These are phyloP conservation scores for Aphidius ervi DNA, from an alignment of 1,140 invertebrate genomes.

Conservation along the genomic window DNA sequence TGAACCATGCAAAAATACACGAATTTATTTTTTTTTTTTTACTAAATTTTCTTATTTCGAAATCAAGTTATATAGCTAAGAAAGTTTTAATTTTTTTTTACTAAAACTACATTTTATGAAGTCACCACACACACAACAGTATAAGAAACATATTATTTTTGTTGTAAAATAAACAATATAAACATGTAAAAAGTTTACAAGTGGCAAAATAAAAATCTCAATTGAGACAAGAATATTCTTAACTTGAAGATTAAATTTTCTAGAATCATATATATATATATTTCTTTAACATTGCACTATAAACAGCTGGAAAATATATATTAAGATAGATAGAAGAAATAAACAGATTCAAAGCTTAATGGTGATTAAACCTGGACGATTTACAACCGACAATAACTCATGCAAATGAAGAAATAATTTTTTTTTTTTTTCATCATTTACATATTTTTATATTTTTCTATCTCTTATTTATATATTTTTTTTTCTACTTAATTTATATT, in stretches of 20 bases:
- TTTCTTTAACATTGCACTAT: no score
- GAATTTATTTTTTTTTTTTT: no score
- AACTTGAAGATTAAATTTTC: background rate
- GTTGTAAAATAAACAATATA: no score
- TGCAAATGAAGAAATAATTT: slow-evolving; percentile 19
- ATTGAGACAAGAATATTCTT: background rate
- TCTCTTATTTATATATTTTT: background rate
- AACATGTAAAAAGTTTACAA: no score
- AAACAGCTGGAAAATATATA: background rate
- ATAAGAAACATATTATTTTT: no score
- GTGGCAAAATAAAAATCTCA: background rate
- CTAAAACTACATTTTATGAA: no score
- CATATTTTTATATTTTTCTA: slow-evolving; percentile 1
- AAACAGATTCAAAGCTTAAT: slow-evolving; percentile 12
- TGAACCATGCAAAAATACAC: no score
- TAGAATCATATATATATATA: no score
- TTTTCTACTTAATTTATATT: slow-evolving; percentile 4
- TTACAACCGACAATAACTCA: slow-evolving; percentile 20
- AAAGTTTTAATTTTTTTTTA: background rate
- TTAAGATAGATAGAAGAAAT: background rate
- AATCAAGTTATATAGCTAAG: no score
- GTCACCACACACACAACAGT: no score
- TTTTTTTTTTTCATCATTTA: slow-evolving; percentile 9
- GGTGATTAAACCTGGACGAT: slow-evolving; percentile 22
- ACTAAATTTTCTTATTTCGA: no score